Evolutionary conservation across 2,113 vertebrate genomes (phyloP), one percentile per base, ranked within the genome.

Genomic region (Brachionichthys hirsutus): DNA sequence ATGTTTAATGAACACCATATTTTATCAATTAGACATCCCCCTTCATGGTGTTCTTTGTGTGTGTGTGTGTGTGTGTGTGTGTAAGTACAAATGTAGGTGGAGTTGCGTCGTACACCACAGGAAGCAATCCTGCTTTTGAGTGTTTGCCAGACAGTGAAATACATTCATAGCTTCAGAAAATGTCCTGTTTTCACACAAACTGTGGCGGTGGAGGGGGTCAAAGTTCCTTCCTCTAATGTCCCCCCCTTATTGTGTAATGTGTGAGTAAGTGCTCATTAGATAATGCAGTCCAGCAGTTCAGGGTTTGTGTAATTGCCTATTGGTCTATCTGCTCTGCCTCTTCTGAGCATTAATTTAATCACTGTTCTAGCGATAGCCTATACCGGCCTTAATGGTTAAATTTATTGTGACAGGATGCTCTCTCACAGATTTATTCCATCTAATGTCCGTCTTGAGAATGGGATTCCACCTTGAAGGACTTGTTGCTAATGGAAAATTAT

Each of bases 1-100:
- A 85, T 24, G 44, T 77, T 65, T 85, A 90, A 92, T 88, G 84
- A 83, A 80, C 52, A 73, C 79, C 88, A 89, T 82, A 85, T 88
- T 88, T 79, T 47, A 81, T 81, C 80, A 87, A 81, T 88, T 87
- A 86, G 56, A 55, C 55, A 59, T 45, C 41, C 60, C 20, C 54
- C 17, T 44, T 9, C 22, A 3, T 49, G 47, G 47, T 49, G 19
- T 5, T 19, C 14, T 19, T 15, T 19, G 20, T 34, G 53, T 53
- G 50, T 47, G 20, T 51, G 57, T 36, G 16, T 44, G 40, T 48
- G 58, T 58, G 38, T 60, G 44, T 56, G 48, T 53, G 54, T 48
- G 36, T 38, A 44, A 51, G 57, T 15, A 38, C 34, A 67, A 47
- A 46, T 15, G 48, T 13, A 14, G 13, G 13, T 51, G 53, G 48